Percentiles rank a stretch among this genome's conserved stretches.
Evolutionary conservation across 2,113 vertebrate species (phyloP).

Genomic region (Perognathus longimembris): DNA sequence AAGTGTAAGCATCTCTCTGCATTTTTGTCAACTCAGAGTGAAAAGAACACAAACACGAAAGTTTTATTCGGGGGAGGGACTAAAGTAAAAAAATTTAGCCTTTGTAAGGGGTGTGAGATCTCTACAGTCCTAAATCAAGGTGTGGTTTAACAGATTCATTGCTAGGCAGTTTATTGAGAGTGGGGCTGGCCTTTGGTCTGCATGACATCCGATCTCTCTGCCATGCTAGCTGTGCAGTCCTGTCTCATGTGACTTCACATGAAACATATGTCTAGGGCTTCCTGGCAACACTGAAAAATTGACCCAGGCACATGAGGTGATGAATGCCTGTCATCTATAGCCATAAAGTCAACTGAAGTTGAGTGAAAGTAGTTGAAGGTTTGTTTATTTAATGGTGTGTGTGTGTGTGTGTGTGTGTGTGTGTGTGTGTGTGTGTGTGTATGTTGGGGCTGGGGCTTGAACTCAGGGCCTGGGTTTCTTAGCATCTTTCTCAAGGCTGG

Average conservation of each 20-base stretch:
- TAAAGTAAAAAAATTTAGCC: background rate
- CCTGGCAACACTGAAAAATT: background rate
- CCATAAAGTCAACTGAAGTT: background rate
- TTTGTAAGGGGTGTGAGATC: background rate
- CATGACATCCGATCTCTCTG: background rate
- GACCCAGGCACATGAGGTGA: background rate
- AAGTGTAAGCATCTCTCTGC: background rate
- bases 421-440: too few relatives aligned
- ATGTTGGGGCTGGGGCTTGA: too few relatives aligned
- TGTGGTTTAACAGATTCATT: background rate
- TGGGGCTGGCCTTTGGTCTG: background rate
- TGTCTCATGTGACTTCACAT: background rate
- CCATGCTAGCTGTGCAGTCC: background rate
- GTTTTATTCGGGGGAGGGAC: background rate
- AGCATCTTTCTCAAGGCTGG: too few relatives aligned
- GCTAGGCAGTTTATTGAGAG: background rate
- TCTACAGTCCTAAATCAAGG: background rate
- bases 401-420: too few relatives aligned
- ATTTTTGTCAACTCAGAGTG: conserved; percentile 1
- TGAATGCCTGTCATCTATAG: background rate
- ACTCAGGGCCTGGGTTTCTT: too few relatives aligned
- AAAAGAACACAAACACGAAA: background rate
- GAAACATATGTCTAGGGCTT: background rate
- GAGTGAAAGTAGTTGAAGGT: background rate
- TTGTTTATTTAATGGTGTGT: too few relatives aligned